These are phyloP conservation scores for Rhamphomyia laevipes DNA, from an alignment of 2,888 invertebrate species.

Conservation along the genomic window DNA sequence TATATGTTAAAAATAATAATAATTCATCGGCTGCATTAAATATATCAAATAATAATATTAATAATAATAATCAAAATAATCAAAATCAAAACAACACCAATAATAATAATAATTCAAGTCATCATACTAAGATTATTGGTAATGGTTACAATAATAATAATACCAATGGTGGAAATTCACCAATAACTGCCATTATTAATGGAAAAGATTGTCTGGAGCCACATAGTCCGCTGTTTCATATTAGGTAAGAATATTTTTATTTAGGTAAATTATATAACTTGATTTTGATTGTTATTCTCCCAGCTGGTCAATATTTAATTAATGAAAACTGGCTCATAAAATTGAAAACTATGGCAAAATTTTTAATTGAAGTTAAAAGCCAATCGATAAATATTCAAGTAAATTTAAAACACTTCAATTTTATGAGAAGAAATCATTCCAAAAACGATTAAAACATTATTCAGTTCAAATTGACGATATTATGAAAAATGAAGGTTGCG, in stretches of 20 bases:
- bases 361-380: no score
- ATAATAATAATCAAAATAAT: conserved; percentile 12
- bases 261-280: no score
- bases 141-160: conserved; percentile 14
- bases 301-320: no score
- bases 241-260: conserved; percentile 26
- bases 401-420: no score
- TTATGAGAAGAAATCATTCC: no score
- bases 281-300: no score
- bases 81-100: conserved; percentile 13
- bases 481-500: no score
- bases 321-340: no score
- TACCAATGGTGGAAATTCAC: conserved; percentile 43
- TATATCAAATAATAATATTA: conserved; percentile 9
- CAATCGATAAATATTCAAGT: no score
- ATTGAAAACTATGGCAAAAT: no score
- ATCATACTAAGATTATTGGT: conserved; percentile 19
- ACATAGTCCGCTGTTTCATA: conserved; percentile 38
- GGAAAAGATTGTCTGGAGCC: conserved; percentile 35
- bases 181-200: conserved; percentile 50
- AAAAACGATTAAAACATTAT: no score
- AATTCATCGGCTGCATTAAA: background rate
- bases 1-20: conserved; percentile 59
- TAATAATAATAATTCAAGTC: conserved; percentile 11
- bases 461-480: no score